Conservation (phyloP, 2,888 invertebrate genomes). For the Andrena haemorrhoa region DNA sequence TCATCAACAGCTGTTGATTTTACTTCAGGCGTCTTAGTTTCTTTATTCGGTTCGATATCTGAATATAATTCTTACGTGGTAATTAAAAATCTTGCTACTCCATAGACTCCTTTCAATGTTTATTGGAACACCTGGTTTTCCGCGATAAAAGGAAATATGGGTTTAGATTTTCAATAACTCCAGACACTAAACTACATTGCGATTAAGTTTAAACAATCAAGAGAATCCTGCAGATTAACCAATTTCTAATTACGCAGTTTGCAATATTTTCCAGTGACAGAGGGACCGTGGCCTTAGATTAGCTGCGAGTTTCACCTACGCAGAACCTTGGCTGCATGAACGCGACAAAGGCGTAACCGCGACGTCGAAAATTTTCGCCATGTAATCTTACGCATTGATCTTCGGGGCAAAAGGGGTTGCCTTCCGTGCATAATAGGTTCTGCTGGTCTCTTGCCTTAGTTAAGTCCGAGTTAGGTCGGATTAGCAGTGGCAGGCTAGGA, state of each 20-base stretch:
- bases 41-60: no score
- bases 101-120: neutral
- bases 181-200: no score
- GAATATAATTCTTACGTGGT: no score
- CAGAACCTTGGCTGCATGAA: conserved; percentile 29
- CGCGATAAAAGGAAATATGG: no score
- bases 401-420: conserved; percentile 80
- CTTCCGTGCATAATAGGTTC: conserved; percentile 81
- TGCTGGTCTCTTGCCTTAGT: conserved; percentile 82
- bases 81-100: no score
- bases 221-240: neutral
- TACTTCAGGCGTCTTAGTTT: neutral
- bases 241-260: conserved; percentile 35
- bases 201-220: neutral
- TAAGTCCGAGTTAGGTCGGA: conserved; percentile 83
- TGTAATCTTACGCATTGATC: conserved; percentile 84
- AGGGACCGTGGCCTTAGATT: conserved; percentile 1
- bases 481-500: conserved; percentile 80
- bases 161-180: no score
- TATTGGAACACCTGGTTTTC: neutral
- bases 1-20: no score
- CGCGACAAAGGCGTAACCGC: conserved; percentile 75
- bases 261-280: neutral
- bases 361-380: conserved; percentile 80
- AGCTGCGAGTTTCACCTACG: conserved; percentile 5